A percentile compares a stretch with the other conserved stretches of the same genome.
Conservation (phyloP, 2,888 invertebrate genomes). For the Leucoma salicis region DNA sequence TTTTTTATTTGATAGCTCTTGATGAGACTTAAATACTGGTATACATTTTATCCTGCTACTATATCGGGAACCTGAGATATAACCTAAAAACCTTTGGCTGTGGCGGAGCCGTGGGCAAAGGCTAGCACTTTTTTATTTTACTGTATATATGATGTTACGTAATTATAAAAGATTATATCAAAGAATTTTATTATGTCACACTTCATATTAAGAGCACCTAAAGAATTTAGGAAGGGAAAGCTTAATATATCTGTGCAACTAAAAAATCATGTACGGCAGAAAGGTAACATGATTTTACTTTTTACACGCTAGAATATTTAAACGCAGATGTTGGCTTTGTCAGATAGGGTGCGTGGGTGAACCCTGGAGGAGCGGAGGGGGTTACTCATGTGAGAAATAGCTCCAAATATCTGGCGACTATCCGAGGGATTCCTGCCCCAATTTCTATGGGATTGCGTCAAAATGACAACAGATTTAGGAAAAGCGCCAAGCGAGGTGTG, state of each 20-base stretch:
- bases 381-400: slow-evolving; percentile 72
- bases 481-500: slow-evolving; percentile 78
- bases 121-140: too few species aligned
- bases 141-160: too few species aligned
- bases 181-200: slow-evolving; percentile 23
- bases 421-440: slow-evolving; percentile 71
- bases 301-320: slow-evolving; percentile 74
- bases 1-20: too few species aligned
- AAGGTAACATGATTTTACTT: slow-evolving; percentile 65
- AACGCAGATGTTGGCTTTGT: slow-evolving; percentile 50
- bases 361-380: slow-evolving; percentile 27
- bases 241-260: slow-evolving; percentile 18
- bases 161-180: too few species aligned
- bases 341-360: slow-evolving; percentile 21
- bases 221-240: slow-evolving; percentile 10
- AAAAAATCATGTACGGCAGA: slow-evolving; percentile 49
- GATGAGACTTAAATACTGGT: too few species aligned
- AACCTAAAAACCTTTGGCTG: too few species aligned
- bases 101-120: too few species aligned
- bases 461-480: slow-evolving; percentile 81
- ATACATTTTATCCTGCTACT: too few species aligned
- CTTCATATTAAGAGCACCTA: slow-evolving; percentile 12
- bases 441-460: slow-evolving; percentile 72
- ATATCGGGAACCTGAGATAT: too few species aligned
- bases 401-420: slow-evolving; percentile 72